Evolutionary conservation across 2,113 vertebrate species (phyloP).

Genomic region (Cyanoliseus patagonus): DNA sequence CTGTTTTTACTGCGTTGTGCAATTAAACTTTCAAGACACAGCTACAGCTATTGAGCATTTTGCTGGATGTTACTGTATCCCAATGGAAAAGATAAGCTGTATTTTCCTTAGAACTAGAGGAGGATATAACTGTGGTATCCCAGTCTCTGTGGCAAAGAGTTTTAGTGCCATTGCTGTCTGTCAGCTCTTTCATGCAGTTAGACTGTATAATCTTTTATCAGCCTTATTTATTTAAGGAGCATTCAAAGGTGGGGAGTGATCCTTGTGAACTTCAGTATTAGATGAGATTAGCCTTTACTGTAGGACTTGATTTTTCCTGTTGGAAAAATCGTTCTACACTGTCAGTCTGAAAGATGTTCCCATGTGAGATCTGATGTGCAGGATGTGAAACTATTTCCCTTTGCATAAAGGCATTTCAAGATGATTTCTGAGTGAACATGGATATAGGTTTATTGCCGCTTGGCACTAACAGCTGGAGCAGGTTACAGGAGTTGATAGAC

Average conservation of each 20-base stretch:
- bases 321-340: not conserved
- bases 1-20: slow-evolving; percentile 38
- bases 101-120: not conserved
- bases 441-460: not conserved
- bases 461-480: not conserved
- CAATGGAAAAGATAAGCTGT: not conserved
- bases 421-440: not conserved
- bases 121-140: not conserved
- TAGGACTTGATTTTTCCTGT: not conserved
- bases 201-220: not conserved
- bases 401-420: not conserved
- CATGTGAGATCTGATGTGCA: not conserved
- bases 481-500: not conserved
- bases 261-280: not conserved
- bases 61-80: not conserved
- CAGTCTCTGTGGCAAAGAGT: not conserved
- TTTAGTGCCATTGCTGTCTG: not conserved
- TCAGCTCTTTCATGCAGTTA: not conserved
- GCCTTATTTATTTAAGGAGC: not conserved
- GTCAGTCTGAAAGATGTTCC: not conserved
- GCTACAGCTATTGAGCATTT: not conserved
- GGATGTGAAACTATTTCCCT: not conserved
- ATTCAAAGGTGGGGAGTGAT: not conserved
- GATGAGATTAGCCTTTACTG: not conserved
- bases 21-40: slow-evolving; percentile 29